These are phyloP conservation scores for Harpegnathos saltator DNA, from an alignment of 1,140 invertebrate species.

Conservation along the genomic window DNA sequence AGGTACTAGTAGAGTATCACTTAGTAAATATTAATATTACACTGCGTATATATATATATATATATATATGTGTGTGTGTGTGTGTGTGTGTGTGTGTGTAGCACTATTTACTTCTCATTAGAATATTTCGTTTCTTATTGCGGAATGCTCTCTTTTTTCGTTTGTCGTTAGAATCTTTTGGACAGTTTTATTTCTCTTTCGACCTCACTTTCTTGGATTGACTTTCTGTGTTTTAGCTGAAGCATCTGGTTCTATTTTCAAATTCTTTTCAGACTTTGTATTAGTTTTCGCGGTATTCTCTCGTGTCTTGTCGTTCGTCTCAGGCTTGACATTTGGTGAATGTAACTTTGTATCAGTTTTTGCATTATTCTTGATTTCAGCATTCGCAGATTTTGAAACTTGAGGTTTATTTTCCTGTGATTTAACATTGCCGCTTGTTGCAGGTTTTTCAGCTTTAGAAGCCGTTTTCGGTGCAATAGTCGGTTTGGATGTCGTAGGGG, in stretches of 20 bases:
- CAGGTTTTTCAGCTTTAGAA: constrained; percentile 24
- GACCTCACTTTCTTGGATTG: too few species aligned
- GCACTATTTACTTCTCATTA: too few species aligned
- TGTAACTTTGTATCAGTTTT: constrained; percentile 19
- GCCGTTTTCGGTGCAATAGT: background rate
- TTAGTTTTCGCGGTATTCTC: background rate
- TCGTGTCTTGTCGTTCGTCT: constrained; percentile 15
- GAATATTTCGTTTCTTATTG: background rate
- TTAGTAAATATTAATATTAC: constrained; percentile 43
- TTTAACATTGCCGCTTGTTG: background rate
- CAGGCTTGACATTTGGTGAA: constrained; percentile 1
- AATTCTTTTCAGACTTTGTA: constrained; percentile 31
- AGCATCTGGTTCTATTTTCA: constrained; percentile 39
- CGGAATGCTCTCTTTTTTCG: background rate
- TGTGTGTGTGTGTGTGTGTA: too few species aligned
- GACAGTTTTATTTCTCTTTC: background rate
- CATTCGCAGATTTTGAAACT: constrained; percentile 6
- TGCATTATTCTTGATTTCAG: constrained; percentile 23
- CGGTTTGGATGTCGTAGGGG: constrained; percentile 47
- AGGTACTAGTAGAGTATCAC: constrained; percentile 18
- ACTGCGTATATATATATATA: background rate
- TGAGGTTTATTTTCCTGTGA: background rate
- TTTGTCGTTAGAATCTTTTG: background rate
- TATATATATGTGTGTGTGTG: too few species aligned
- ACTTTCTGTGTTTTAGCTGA: constrained; percentile 9